Evolutionary conservation across 2,797 vertebrate genomes (phyloP), one percentile per base, ranked within the genome.

Genomic region (Lepus townsendii): DNA sequence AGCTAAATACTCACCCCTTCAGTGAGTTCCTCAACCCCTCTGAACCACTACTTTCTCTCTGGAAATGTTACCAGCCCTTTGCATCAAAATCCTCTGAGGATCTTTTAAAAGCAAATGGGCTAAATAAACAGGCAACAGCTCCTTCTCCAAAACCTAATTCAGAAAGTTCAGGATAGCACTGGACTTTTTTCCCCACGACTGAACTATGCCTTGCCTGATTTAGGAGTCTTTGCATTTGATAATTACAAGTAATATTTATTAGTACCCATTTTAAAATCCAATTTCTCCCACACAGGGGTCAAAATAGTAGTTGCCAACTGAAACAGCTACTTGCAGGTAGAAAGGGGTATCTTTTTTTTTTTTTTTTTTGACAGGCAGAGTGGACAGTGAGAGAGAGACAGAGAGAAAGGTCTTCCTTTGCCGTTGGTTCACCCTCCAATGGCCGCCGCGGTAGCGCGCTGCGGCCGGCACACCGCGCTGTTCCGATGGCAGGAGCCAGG

Each of bases 191-290:
- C 73, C 26, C 3, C 42, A 75, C 5, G n/a, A n/a, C 27, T 83
- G 57, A 57, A 83, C 12, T 32, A 69, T 52, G 17, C 35, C 32
- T 91, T 89, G 13, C 17, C 38, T 54, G 52, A 72, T 76, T 75
- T 83, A 96, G 32, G 62, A 72, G 7, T n/a, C 47, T 92, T 90
- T 90, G 57, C 50, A 71, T 38, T 78, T 52, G 87, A 73, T 3
- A 72, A 13, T 9, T 69, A 5, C 7, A 76, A 26, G 35, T 73
- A 50, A 60, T 32, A 42, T 5, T 72, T 72, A 14, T 62, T 50
- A 82, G 30, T 76, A 42, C 2, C 32, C 26, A 84, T 88, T 47
- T 83, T 79, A 57, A 95, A 90, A 73, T 71, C 57, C 5, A 87
- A 1, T 54, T 47, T 90, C 71, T 66, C 72, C 65, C 47, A 87